phyloP scores from a whole-genome alignment of 2,888 invertebrate species.

The Falcaria lacertinaria region DNA sequence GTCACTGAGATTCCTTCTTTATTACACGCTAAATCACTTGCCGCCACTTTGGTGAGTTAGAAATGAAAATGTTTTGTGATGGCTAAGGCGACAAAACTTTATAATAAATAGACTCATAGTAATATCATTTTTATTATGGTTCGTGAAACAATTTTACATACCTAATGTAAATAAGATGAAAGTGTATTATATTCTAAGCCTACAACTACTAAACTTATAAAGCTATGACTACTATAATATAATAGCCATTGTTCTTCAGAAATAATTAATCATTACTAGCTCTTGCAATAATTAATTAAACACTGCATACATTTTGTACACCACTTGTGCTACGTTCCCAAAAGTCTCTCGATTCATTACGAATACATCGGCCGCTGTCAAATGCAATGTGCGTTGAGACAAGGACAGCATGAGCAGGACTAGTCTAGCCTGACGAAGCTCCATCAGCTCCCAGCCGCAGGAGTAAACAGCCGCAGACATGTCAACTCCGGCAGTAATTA shows the following conservation, averaged over 20 bases:
- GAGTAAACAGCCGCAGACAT: constrained; percentile 39
- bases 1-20: constrained; percentile 1
- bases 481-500: constrained; percentile 37
- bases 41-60: constrained; percentile 7
- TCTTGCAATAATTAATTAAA: constrained; percentile 37
- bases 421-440: constrained; percentile 33
- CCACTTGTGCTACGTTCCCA: constrained; percentile 43
- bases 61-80: constrained; percentile 1
- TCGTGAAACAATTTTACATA: too few relatives aligned
- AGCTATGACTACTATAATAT: too few relatives aligned
- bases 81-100: too few relatives aligned
- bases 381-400: constrained; percentile 37
- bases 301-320: constrained; percentile 56
- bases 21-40: constrained; percentile 7
- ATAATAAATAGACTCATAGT: too few relatives aligned
- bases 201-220: too few relatives aligned
- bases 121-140: too few relatives aligned
- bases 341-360: constrained; percentile 54
- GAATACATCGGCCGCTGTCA: constrained; percentile 48
- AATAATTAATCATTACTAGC: too few relatives aligned
- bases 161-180: too few relatives aligned
- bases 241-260: too few relatives aligned
- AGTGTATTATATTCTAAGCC: too few relatives aligned
- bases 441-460: constrained; percentile 52
- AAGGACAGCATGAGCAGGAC: constrained; percentile 38